Evolutionary conservation across 2,888 invertebrate species (phyloP).

Genomic region (Xanthorhoe spadicearia): DNA sequence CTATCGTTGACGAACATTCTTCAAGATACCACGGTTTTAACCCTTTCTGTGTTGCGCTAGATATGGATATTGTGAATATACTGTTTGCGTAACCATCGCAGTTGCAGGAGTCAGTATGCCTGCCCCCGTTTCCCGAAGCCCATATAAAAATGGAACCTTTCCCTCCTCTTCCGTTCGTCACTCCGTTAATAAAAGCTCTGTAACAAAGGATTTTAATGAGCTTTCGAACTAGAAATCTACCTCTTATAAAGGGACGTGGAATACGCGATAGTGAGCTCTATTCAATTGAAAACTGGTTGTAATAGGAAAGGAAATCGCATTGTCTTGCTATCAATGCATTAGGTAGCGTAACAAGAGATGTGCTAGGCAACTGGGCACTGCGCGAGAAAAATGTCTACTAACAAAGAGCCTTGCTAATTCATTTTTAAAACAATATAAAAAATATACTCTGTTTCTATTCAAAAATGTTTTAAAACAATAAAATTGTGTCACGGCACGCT

Average conservation of each 20-base stretch:
- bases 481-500: not conserved
- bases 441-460: not conserved
- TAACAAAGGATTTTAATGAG: slow-evolving; percentile 76
- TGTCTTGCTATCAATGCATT: slow-evolving; percentile 16
- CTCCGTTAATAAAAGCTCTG: slow-evolving; percentile 96
- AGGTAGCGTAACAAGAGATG: not conserved
- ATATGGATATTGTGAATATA: slow-evolving; percentile 98
- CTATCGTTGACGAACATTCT: slow-evolving; percentile 99
- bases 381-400: no score
- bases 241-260: slow-evolving; percentile 21
- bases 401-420: no score
- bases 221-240: slow-evolving; percentile 50
- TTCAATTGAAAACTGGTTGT: slow-evolving; percentile 41
- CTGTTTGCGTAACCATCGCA: slow-evolving; percentile 99
- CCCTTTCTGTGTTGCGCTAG: slow-evolving; percentile 98
- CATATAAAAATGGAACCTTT: slow-evolving; percentile 98
- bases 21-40: slow-evolving; percentile 99
- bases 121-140: slow-evolving; percentile 98
- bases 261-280: slow-evolving; percentile 9
- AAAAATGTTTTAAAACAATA: not conserved
- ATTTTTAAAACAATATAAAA: no score
- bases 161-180: slow-evolving; percentile 95
- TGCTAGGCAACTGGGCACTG: no score
- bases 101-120: slow-evolving; percentile 98
- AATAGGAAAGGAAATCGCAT: slow-evolving; percentile 27